Conservation (phyloP, 1,140 invertebrate species). For the Amyelois transitella region DNA sequence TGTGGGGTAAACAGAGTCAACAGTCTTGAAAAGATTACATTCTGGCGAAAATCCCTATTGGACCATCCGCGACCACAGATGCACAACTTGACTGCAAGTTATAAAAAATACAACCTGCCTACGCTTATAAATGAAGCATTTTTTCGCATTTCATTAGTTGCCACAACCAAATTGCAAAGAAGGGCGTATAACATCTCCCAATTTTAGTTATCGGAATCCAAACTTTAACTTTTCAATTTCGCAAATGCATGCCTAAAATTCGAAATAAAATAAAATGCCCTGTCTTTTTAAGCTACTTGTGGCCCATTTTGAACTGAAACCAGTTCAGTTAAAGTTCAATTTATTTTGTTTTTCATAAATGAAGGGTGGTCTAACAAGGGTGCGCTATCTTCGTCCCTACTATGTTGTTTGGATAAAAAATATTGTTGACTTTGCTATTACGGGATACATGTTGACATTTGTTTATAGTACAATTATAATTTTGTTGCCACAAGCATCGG, state of each 20-base stretch:
- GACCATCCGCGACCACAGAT: no score
- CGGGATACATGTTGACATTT: constrained; percentile 31
- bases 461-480: constrained; percentile 33
- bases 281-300: constrained; percentile 1
- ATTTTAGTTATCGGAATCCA: not conserved
- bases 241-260: constrained; percentile 42
- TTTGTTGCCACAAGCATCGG: constrained; percentile 2
- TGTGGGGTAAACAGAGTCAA: no score
- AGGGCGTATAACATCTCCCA: no score
- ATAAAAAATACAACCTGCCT: no score
- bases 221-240: constrained; percentile 37
- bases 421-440: constrained; percentile 39
- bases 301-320: not conserved
- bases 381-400: constrained; percentile 15
- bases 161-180: no score
- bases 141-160: no score
- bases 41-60: no score
- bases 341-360: constrained; percentile 5
- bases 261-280: constrained; percentile 19
- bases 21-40: no score
- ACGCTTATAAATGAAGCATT: no score
- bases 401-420: constrained; percentile 31
- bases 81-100: no score
- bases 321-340: constrained; percentile 5
- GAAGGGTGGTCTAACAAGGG: constrained; percentile 25